Evolutionary conservation across 2,797 vertebrate genomes (phyloP).

Genomic region (Catostomus latipinnis): DNA sequence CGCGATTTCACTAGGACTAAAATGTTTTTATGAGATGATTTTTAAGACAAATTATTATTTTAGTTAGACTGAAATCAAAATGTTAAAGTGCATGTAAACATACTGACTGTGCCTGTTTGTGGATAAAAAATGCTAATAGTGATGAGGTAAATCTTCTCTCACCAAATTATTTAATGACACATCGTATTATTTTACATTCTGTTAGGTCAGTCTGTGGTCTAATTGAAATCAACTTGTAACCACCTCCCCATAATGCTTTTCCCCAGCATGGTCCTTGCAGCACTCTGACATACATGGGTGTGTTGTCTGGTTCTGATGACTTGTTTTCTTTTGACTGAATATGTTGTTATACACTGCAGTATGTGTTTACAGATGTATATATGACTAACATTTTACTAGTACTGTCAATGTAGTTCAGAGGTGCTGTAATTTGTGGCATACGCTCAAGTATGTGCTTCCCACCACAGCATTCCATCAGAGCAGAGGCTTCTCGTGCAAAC

Average conservation of each 20-base stretch:
- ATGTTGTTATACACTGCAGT: background rate
- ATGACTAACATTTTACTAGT: slow-evolving; percentile 17
- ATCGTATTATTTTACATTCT: background rate
- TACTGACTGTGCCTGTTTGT: no score
- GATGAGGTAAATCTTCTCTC: slow-evolving; percentile 3
- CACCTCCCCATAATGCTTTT: background rate
- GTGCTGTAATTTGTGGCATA: slow-evolving; percentile 28
- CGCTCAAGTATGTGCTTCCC: slow-evolving; percentile 33
- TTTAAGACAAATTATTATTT: no score
- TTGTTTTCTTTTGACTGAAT: slow-evolving; percentile 11
- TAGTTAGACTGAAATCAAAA: background rate
- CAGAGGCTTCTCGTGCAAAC: slow-evolving; percentile 16
- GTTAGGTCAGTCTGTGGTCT: background rate
- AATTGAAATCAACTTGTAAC: background rate
- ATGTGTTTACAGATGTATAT: slow-evolving; percentile 13
- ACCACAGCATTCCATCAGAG: slow-evolving; percentile 12
- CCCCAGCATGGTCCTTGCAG: background rate
- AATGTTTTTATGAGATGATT: no score
- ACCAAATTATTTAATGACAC: background rate
- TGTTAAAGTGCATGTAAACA: background rate
- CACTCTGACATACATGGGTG: background rate
- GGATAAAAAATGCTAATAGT: background rate
- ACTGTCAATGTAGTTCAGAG: slow-evolving; percentile 13
- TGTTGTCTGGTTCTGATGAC: slow-evolving; percentile 2
- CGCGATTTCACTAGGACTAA: no score